These are phyloP conservation scores for Tapirus indicus DNA, from an alignment of 2,797 vertebrate genomes.

Conservation along the genomic window DNA sequence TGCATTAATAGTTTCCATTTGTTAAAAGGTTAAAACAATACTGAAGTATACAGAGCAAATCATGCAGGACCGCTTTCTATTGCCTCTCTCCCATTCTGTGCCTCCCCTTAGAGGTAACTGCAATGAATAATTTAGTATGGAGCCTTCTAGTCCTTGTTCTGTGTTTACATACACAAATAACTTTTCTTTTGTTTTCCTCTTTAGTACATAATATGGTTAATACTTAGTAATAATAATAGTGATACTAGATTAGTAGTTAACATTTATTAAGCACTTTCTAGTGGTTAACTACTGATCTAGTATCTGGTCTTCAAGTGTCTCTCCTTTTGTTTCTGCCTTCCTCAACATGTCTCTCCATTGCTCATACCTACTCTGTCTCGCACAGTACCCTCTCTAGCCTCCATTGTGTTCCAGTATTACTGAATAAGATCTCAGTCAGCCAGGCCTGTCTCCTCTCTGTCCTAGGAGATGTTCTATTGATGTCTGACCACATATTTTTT, in stretches of 20 bases:
- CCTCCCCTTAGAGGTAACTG: not conserved
- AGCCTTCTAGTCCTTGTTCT: conserved; percentile 8
- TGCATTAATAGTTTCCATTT: not conserved
- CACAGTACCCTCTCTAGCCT: not conserved
- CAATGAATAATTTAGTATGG: not conserved
- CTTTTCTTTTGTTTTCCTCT: not conserved
- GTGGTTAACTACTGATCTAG: not conserved
- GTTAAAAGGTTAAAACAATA: conserved; percentile 24
- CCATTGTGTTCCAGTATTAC: not conserved
- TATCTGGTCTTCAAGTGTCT: not conserved
- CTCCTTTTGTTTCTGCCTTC: not conserved
- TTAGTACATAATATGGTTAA: not conserved
- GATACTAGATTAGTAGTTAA: not conserved
- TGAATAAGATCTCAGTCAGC: not conserved
- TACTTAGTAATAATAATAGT: not conserved
- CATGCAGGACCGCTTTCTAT: not conserved
- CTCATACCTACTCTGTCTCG: not conserved
- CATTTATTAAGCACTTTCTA: not conserved
- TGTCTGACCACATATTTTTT: not conserved
- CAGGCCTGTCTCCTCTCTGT: not conserved
- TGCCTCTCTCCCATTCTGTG: not conserved
- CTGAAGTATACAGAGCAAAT: not conserved
- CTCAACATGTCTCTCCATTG: not conserved
- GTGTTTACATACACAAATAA: not conserved
- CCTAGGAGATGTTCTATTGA: not conserved